phyloP scores from a whole-genome alignment of 2,113 vertebrate species.

The Spea multiplicata region DNA sequence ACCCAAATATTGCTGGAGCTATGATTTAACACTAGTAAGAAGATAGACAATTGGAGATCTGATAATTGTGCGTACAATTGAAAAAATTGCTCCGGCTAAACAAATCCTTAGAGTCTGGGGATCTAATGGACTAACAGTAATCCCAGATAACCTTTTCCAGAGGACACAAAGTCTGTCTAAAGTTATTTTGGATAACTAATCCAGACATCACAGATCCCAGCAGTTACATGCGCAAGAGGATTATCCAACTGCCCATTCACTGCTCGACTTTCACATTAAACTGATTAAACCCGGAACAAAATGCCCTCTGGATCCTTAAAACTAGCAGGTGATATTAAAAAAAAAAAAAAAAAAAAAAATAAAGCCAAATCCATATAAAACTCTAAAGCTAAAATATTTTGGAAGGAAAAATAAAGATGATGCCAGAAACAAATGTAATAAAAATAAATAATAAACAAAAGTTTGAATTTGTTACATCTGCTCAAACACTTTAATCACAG shows the following conservation, averaged over 20 bases:
- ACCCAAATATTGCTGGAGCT: no score
- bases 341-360: not conserved
- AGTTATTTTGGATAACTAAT: slow-evolving; percentile 27
- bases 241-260: slow-evolving; percentile 1
- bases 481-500: no score
- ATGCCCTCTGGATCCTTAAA: no score
- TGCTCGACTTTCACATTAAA: not conserved
- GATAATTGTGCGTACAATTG: not conserved
- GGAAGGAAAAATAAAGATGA: no score
- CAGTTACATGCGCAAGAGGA: slow-evolving; percentile 14
- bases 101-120: not conserved
- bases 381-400: no score
- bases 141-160: slow-evolving; percentile 11
- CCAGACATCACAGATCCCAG: not conserved
- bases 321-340: not conserved
- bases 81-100: not conserved
- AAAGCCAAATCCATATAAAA: no score
- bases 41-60: not conserved
- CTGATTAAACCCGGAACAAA: no score
- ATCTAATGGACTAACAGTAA: not conserved
- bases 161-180: slow-evolving; percentile 8
- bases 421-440: no score
- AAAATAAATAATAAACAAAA: no score
- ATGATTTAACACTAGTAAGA: no score
- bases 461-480: no score